Percentiles rank a stretch among this genome's conserved stretches.
Conservation (phyloP, 2,888 invertebrate genomes). For the Drosophila mulleri region DNA sequence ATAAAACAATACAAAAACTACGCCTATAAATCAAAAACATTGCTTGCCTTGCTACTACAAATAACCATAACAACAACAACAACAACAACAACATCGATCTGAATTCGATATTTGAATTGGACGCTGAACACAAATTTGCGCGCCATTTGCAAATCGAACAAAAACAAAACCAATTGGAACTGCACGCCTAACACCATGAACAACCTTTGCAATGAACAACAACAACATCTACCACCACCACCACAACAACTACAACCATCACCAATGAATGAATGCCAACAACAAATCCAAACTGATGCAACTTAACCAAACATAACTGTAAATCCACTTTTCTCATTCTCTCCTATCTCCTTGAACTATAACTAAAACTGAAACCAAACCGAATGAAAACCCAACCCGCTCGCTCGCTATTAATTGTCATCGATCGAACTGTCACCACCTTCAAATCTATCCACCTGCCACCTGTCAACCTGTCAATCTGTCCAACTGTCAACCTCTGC, state of each 20-base stretch:
- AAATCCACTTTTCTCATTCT: conserved; percentile 54
- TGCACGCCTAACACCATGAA: conserved; percentile 39
- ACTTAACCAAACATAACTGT: conserved; percentile 34
- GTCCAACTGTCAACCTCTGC: conserved; percentile 46
- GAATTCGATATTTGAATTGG: conserved; percentile 49
- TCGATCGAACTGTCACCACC: conserved; percentile 37
- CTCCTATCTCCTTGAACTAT: conserved; percentile 25
- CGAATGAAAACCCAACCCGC: conserved; percentile 24
- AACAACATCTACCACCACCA: conserved; percentile 18
- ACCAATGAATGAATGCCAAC: conserved; percentile 59
- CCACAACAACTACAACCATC: conserved; percentile 8
- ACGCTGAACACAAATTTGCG: conserved; percentile 36
- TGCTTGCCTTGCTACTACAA: conserved; percentile 74
- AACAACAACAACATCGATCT: conserved; percentile 45
- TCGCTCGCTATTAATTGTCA: conserved; percentile 36
- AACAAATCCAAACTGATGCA: conserved; percentile 34
- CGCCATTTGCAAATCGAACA: conserved; percentile 25
- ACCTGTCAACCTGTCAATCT: conserved; percentile 36
- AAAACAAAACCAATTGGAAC: conserved; percentile 44
- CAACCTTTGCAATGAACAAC: conserved; percentile 36
- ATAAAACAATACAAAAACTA: conserved; percentile 40
- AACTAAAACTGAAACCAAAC: conserved; percentile 24
- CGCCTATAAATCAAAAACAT: conserved; percentile 41
- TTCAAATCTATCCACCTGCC: conserved; percentile 38
- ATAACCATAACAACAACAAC: conserved; percentile 31